Base-by-base conservation (phyloP, 1,140 invertebrate genomes). In the Drosophila albomicans region DNA sequence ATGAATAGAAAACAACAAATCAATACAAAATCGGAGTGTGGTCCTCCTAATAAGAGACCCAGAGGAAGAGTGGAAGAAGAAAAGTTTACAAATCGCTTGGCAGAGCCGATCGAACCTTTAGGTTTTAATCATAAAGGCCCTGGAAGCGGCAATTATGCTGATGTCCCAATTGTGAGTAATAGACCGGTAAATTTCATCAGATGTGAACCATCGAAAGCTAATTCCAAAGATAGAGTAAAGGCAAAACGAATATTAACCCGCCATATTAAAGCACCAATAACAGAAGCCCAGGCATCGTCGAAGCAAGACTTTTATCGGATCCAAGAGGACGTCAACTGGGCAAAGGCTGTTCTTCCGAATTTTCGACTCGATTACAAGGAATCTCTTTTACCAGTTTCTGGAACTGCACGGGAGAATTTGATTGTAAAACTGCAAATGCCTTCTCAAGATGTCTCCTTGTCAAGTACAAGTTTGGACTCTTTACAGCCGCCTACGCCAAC, bases 321-420 rank as follows among this genome's bases (percentile, higher is more conserved):
- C 41, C 57, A 69, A 30, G 66, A 69, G 35, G 57, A 69, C 16
- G 38, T 61, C 7, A 35, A 46, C 7, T 68, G 65, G 65, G 65
- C 65, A 15, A 38, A 25, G 15, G 65, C 65, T 20, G 54, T 68
- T 8, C n/a, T 68, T 32, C 16, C 43, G 25, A 28, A 25, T 11
- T 68, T 68, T 49, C 2, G 15, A 41, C 11, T 0, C 1, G 15
- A 20, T 8, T 30, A 5, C 30, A 5, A 5, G 2, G n/a, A 13
- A 0, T 15, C 25, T n/a, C 11, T 10, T 7, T 3, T 20, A 16
- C 2, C 35, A 3, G 16, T 0, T 3, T 25, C 25, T 13, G 56
- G 13, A 5, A 6, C 25, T 5, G 15, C 13, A 3, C 20, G 25
- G 4, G 46, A 61, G 25, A 62, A 16, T 30, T 62, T 61, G 5